Base-by-base conservation (phyloP, 1,140 invertebrate genomes). In the Ceratina australensis region DNA sequence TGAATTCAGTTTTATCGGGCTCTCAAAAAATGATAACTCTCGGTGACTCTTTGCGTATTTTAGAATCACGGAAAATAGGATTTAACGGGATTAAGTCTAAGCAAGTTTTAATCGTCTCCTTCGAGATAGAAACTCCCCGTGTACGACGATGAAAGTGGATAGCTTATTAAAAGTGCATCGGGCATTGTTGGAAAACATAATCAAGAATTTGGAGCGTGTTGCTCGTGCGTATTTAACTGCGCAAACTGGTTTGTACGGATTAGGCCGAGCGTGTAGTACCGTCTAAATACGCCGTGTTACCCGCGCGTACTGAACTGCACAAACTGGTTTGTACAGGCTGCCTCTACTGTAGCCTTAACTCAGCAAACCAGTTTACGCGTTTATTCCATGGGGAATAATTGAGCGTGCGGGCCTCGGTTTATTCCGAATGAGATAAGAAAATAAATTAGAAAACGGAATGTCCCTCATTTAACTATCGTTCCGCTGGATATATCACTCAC, bases 341-440 rank as follows among this genome's bases (percentile, higher is more conserved):
- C 24, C 60, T 61, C 77, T 66, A 26, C 67, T 74, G 42, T 66
- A 74, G 24, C 71, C 54, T 73, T 47, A 74, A 74, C 77, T 66
- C 61, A 47, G 77, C 71, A 74, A 74, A 79, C 69, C 77, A 74
- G 71, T 79, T 79, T 79, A 73, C 77, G 61, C 71, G 57, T 61
- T 79, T 79, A 74, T 72, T 79, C 63, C 77, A 42, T 42, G 61
- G 18, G 71, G 71, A 65, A 79, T 79, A 79, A 79, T 79, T 79
- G 71, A 74, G 50, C 71, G 77, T 74, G 61, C 72, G 72, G 76
- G 76, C 76, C 76, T 78, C 68, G 60, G 24, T 72, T 78, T 78
- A 33, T 33, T 47, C 59, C 69, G 49, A 78, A 77, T 61, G 74
- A 78, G 60, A 78, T 78, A 72, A 72, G 76, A 50, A 65, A 78